A percentile compares a stretch with the other conserved stretches of the same genome.
These are phyloP conservation scores for Enteromius unitaeniatus DNA, from an alignment of 2,797 vertebrate genomes.

Conservation along the genomic window DNA sequence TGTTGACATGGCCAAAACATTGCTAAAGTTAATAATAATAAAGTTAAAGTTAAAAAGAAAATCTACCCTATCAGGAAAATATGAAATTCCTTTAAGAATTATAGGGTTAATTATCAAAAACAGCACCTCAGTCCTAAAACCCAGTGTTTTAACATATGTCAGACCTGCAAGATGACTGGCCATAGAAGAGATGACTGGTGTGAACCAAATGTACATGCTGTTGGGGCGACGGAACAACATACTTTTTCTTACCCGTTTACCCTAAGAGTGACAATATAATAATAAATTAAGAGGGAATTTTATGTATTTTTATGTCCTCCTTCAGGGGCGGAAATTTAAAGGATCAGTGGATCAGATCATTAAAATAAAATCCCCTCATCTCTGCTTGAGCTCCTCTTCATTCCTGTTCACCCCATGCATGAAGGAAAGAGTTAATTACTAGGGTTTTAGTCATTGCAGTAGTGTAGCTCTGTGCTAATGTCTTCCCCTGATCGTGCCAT, in stretches of 20 bases:
- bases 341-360: constrained; percentile 86
- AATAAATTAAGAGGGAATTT: constrained; percentile 70
- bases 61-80: not conserved
- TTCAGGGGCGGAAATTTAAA: constrained; percentile 79
- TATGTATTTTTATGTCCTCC: constrained; percentile 70
- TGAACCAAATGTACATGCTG: constrained; percentile 16
- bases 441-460: constrained; percentile 66
- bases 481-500: constrained; percentile 65
- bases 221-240: constrained; percentile 59
- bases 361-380: constrained; percentile 76
- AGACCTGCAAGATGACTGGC: not conserved
- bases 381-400: constrained; percentile 54
- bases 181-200: not conserved
- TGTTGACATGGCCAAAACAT: not conserved
- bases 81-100: not conserved
- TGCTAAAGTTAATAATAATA: not conserved
- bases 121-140: not conserved
- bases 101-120: not conserved
- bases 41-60: not conserved
- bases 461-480: constrained; percentile 53
- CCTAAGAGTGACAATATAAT: constrained; percentile 68
- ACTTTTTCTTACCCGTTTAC: constrained; percentile 67
- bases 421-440: constrained; percentile 83
- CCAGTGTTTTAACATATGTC: not conserved
- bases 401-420: constrained; percentile 69